A percentile compares a stretch with the other conserved stretches of the same genome.
phyloP scores from a whole-genome alignment of 2,113 vertebrate genomes.

The Enhydra lutris region DNA sequence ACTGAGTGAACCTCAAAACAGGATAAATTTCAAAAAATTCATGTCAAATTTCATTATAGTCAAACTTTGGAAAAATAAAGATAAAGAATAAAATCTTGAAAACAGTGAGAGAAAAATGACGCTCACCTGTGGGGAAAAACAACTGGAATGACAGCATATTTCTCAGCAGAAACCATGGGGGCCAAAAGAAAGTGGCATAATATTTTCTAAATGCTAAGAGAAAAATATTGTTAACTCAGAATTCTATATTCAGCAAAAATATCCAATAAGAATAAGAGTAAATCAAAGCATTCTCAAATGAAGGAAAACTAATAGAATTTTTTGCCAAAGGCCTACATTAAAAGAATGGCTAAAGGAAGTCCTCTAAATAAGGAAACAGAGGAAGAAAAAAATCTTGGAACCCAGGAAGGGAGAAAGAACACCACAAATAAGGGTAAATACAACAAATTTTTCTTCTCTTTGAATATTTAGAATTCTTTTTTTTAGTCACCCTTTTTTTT shows the following conservation, averaged over 20 bases:
- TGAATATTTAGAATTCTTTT: neutral
- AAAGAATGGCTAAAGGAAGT: neutral
- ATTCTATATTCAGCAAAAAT: neutral
- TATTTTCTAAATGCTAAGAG: neutral
- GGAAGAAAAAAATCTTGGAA: neutral
- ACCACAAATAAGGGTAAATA: neutral
- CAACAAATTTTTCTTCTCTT: neutral
- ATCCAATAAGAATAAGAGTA: neutral
- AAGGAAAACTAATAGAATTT: neutral
- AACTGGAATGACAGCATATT: neutral
- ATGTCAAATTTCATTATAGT: neutral
- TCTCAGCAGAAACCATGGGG: neutral
- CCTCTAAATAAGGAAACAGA: neutral
- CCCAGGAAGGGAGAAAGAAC: neutral
- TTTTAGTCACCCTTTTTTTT: too few species aligned
- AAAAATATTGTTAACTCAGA: neutral
- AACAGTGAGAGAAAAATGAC: neutral
- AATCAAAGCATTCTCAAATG: neutral
- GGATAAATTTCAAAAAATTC: neutral
- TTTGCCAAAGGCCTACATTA: neutral
- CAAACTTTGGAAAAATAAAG: neutral
- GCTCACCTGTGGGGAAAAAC: neutral
- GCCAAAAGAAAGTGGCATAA: neutral
- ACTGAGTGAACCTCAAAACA: neutral
- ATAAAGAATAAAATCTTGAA: neutral